These are phyloP conservation scores for Asbolus verrucosus DNA, from an alignment of 1,140 invertebrate genomes.

Conservation along the genomic window DNA sequence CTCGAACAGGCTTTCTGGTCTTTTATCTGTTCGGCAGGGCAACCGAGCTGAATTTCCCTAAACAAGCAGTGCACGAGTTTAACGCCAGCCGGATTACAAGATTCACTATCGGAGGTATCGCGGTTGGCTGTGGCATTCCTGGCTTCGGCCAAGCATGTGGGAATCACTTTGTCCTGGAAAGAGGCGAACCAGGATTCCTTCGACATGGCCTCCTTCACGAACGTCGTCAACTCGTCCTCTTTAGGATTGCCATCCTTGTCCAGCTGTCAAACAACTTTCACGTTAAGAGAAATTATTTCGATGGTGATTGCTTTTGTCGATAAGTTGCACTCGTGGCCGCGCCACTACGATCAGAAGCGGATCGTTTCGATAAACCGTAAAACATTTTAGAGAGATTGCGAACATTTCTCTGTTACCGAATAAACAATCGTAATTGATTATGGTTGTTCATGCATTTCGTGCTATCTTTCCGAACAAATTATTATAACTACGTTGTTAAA, in stretches of 20 bases:
- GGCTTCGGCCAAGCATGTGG: conserved; percentile 59
- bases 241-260: conserved; percentile 59
- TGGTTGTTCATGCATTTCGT: no score
- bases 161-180: conserved; percentile 58
- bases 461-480: no score
- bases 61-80: conserved; percentile 63
- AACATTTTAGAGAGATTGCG: no score
- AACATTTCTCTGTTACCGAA: no score
- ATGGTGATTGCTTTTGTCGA: no score
- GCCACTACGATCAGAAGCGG: no score
- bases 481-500: no score
- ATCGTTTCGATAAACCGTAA: no score
- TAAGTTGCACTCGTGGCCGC: no score
- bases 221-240: conserved; percentile 53
- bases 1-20: conserved; percentile 60
- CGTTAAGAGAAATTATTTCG: neutral
- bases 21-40: conserved; percentile 63
- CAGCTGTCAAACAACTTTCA: conserved; percentile 50
- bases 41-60: conserved; percentile 63
- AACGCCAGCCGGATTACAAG: conserved; percentile 61
- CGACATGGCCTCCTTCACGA: conserved; percentile 56
- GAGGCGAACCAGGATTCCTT: conserved; percentile 60
- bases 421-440: no score
- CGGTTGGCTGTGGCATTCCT: conserved; percentile 54
- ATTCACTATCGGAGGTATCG: conserved; percentile 48